Evolutionary conservation across 1,140 invertebrate genomes (phyloP).

Genomic region (Drosophila persimilis): DNA sequence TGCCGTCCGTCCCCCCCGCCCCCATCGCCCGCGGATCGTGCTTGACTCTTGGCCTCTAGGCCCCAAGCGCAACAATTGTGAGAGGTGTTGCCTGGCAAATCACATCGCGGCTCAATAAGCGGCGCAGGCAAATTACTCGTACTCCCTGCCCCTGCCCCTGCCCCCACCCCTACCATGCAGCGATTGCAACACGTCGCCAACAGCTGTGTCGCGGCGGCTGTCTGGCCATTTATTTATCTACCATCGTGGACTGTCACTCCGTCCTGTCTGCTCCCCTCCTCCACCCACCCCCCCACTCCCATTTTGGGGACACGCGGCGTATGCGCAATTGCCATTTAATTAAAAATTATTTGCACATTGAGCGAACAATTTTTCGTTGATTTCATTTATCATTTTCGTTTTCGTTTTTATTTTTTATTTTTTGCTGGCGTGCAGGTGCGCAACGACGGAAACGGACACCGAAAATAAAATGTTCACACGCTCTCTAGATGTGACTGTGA

Average conservation of each 20-base stretch:
- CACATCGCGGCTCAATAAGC: conserved; percentile 74
- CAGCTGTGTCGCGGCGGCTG: conserved; percentile 74
- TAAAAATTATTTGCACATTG: conserved; percentile 77
- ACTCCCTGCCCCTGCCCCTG: background rate
- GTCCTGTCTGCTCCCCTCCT: conserved; percentile 2
- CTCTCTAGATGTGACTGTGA: conserved; percentile 15
- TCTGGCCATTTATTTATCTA: conserved; percentile 60
- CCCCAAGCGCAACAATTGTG: conserved; percentile 66
- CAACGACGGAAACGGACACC: conserved; percentile 60
- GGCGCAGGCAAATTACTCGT: conserved; percentile 54
- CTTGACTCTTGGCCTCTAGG: conserved; percentile 69
- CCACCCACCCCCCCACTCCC: background rate
- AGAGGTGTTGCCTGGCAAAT: conserved; percentile 69
- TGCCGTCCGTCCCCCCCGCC: no score
- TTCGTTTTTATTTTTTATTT: conserved; percentile 28
- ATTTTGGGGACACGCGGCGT: conserved; percentile 58
- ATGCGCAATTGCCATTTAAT: conserved; percentile 80
- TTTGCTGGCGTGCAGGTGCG: conserved; percentile 4
- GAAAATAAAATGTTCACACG: conserved; percentile 72
- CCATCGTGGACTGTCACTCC: conserved; percentile 29
- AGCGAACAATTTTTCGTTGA: conserved; percentile 51
- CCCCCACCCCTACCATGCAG: conserved; percentile 2
- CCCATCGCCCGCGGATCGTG: conserved; percentile 45
- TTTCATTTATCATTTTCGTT: conserved; percentile 57
- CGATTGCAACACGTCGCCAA: conserved; percentile 71